Evolutionary conservation across 1,140 invertebrate genomes (phyloP).

Genomic region (Drosophila yakuba): DNA sequence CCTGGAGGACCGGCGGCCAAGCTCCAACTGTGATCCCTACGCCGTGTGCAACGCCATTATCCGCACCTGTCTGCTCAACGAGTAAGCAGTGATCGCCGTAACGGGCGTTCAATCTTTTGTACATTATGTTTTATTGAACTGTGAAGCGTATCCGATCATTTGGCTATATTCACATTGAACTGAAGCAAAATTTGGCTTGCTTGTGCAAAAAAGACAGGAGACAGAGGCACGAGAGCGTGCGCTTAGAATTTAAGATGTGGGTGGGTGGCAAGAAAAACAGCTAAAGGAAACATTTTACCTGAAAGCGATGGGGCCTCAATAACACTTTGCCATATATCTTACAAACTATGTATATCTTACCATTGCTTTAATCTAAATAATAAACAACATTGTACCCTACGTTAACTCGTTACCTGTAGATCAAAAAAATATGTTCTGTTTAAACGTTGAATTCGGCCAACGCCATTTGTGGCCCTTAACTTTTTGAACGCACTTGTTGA

Average conservation of each 20-base stretch:
- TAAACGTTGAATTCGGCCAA: neutral
- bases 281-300: neutral
- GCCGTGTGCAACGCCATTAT: slow-evolving; percentile 89
- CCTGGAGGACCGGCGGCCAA: slow-evolving; percentile 93
- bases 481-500: slow-evolving; percentile 20
- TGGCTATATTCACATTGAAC: slow-evolving; percentile 5
- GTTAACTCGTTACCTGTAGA: neutral
- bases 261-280: slow-evolving; percentile 16
- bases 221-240: slow-evolving; percentile 20
- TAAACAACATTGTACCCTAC: slow-evolving; percentile 25
- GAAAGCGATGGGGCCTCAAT: neutral
- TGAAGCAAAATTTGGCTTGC: slow-evolving; percentile 17
- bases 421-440: neutral
- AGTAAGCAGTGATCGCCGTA: slow-evolving; percentile 28
- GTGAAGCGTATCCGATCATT: slow-evolving; percentile 15
- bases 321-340: slow-evolving; percentile 44
- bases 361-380: slow-evolving; percentile 43
- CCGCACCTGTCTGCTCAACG: slow-evolving; percentile 89
- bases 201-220: slow-evolving; percentile 32
- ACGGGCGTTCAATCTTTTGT: slow-evolving; percentile 38
- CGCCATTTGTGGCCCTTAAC: neutral
- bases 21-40: slow-evolving; percentile 96
- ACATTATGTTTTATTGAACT: slow-evolving; percentile 40
- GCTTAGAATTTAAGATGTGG: slow-evolving; percentile 40
- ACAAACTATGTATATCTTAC: slow-evolving; percentile 46